Conservation (phyloP, 35 echinoderm and acorn worm genomes). For the Heliocidaris tuberculata region DNA sequence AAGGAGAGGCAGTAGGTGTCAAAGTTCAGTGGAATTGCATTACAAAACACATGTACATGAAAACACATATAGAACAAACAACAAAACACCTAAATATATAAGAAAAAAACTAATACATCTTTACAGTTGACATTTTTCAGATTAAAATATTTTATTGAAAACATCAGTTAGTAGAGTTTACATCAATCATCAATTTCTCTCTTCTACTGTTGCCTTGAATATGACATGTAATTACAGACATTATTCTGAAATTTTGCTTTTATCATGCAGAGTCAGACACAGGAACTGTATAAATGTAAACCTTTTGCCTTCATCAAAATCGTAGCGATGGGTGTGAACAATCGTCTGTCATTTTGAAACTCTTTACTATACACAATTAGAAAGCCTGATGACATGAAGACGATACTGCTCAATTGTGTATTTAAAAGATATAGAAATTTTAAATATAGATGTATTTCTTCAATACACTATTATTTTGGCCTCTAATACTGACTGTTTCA, state of each 20-base stretch:
- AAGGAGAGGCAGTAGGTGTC: too few species aligned
- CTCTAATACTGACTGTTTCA: background rate
- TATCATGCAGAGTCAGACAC: background rate
- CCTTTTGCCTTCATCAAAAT: background rate
- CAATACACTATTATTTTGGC: background rate
- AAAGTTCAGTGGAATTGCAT: too few species aligned
- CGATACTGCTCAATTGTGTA: too few species aligned
- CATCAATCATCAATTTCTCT: background rate
- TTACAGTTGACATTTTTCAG: background rate
- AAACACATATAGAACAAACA: too few species aligned
- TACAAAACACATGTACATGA: too few species aligned
- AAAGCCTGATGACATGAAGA: too few species aligned
- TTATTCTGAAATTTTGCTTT: background rate
- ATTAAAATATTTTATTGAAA: slow-evolving; percentile 46
- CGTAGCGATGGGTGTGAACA: too few species aligned
- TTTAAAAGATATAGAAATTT: too few species aligned
- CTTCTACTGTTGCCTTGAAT: background rate
- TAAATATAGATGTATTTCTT: too few species aligned
- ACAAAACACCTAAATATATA: too few species aligned
- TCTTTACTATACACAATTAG: too few species aligned
- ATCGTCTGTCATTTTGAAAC: too few species aligned
- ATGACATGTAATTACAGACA: background rate
- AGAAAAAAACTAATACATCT: background rate
- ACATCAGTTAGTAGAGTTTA: slow-evolving; percentile 34
- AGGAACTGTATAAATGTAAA: background rate